Evolutionary conservation across 2,113 vertebrate species (phyloP).

Genomic region (Arothron firmamentum): DNA sequence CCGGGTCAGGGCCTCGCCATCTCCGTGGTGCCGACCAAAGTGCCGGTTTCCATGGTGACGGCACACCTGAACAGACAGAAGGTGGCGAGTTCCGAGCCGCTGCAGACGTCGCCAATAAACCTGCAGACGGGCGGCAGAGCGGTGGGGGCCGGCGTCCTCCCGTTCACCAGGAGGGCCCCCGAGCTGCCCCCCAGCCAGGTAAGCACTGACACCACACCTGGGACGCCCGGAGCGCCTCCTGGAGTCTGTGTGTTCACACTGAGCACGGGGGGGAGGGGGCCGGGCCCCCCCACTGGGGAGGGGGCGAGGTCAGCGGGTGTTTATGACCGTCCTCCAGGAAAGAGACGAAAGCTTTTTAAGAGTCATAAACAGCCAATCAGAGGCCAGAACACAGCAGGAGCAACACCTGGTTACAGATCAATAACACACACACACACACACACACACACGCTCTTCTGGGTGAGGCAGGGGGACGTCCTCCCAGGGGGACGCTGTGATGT

Average conservation of each 20-base stretch:
- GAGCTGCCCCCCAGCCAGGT: slow-evolving; percentile 74
- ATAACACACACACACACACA: slow-evolving; percentile 2
- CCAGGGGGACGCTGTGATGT: too few species aligned
- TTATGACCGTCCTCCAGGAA: too few species aligned
- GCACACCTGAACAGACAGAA: slow-evolving; percentile 81
- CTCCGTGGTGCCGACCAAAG: slow-evolving; percentile 78
- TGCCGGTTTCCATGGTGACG: slow-evolving; percentile 83
- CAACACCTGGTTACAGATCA: neutral
- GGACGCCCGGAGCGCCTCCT: too few species aligned
- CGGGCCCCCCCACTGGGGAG: neutral
- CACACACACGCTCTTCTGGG: too few species aligned
- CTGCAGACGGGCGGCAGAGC: slow-evolving; percentile 72
- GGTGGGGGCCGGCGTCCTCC: slow-evolving; percentile 46
- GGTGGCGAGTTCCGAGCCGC: slow-evolving; percentile 66
- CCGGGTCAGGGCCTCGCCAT: slow-evolving; percentile 77
- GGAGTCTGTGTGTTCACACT: too few species aligned
- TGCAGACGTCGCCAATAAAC: slow-evolving; percentile 78
- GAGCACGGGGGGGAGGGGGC: too few species aligned
- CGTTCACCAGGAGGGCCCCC: slow-evolving; percentile 60
- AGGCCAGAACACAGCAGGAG: neutral
- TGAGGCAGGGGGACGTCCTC: too few species aligned
- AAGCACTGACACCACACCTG: neutral
- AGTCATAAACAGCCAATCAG: slow-evolving; percentile 11
- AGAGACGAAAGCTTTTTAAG: too few species aligned
- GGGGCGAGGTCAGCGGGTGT: slow-evolving; percentile 29